Conservation (phyloP, 2,113 vertebrate species). For the Baryphthengus martii region DNA sequence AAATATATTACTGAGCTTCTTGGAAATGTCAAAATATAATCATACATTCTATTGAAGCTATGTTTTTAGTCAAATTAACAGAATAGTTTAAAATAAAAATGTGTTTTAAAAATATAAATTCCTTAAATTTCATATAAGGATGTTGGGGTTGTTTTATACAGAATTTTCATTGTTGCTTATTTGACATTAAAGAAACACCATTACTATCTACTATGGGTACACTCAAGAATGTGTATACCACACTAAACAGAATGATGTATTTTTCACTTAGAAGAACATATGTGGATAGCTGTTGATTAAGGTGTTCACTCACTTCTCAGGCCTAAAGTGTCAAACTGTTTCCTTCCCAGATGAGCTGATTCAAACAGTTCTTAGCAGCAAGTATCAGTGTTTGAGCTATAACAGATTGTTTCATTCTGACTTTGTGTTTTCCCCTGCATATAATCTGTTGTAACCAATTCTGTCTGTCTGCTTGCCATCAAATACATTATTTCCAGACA, state of each 20-base stretch:
- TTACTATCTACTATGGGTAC: neutral
- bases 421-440: neutral
- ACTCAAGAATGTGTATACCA: neutral
- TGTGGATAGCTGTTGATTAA: neutral
- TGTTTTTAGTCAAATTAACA: neutral
- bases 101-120: neutral
- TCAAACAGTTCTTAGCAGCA: neutral
- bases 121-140: neutral
- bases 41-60: neutral
- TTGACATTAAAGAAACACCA: neutral
- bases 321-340: neutral
- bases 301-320: neutral
- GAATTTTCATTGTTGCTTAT: neutral
- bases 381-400: neutral
- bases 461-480: neutral
- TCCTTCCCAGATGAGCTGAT: neutral
- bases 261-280: neutral
- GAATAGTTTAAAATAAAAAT: neutral
- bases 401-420: neutral
- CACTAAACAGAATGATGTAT: neutral
- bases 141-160: neutral
- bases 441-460: neutral
- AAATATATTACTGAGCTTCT: neutral
- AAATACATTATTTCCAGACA: neutral
- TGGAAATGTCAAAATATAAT: neutral